Conservation (phyloP, 2,113 vertebrate species). For the Eidolon helvum region DNA sequence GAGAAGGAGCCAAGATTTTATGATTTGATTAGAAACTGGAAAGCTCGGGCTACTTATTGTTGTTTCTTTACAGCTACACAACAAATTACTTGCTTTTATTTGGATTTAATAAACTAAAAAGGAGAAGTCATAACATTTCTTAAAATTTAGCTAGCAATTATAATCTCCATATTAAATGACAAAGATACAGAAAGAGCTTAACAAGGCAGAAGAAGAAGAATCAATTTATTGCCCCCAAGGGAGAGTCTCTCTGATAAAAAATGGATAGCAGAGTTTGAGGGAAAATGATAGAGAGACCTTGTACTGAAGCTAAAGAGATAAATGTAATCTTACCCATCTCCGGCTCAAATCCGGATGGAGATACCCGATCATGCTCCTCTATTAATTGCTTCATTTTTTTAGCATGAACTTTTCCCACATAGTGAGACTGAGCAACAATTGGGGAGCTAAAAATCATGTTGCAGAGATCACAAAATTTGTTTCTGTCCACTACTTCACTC, state of each 20-base stretch:
- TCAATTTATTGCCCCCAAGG: neutral
- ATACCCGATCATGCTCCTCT: conserved; percentile 18
- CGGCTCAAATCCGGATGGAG: conserved; percentile 51
- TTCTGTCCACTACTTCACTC: conserved; percentile 74
- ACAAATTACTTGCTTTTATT: conserved; percentile 15
- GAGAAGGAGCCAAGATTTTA: conserved; percentile 1
- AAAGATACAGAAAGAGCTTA: conserved; percentile 33
- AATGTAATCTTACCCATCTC: conserved; percentile 73
- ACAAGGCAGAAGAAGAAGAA: neutral
- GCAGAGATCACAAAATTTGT: conserved; percentile 88
- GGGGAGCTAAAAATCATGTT: conserved; percentile 88
- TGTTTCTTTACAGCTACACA: neutral
- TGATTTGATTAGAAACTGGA: conserved; percentile 42
- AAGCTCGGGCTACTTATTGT: neutral
- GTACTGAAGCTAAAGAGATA: neutral
- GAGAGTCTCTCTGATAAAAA: neutral
- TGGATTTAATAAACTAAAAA: conserved; percentile 40
- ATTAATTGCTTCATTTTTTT: conserved; percentile 83
- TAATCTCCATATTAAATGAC: conserved; percentile 1
- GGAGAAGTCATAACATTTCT: conserved; percentile 3
- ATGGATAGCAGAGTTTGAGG: neutral
- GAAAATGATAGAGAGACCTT: neutral
- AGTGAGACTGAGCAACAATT: conserved; percentile 88
- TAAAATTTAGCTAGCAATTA: conserved; percentile 46
- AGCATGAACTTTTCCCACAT: conserved; percentile 87